Base-by-base conservation (phyloP, 1,140 invertebrate species). In the Papilio aristodemus region DNA sequence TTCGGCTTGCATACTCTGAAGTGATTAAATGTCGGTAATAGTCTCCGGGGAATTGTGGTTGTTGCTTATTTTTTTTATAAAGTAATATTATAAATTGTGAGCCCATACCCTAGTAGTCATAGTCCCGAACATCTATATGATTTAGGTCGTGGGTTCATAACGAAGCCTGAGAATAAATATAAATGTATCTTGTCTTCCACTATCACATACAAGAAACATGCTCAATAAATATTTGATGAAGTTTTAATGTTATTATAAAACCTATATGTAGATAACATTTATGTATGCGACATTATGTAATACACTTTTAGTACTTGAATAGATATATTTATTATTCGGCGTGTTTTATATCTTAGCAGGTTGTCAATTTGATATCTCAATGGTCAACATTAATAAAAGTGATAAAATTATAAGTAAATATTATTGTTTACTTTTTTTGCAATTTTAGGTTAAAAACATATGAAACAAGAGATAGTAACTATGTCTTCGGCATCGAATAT, bases 1-100 rank as follows among this genome's bases (percentile, higher is more conserved):
- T 87, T 87, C 74, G 73, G 75, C 76, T 79, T 81, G 84, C 83
- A 89, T 90, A 87, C 88, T 90, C 81, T 83, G 85, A 82, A 83
- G 84, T 88, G 85, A 89, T 91, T 91, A 91, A 91, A 89, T 80
- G 84, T 25, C 17, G 46, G 46, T 54, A 54, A 54, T 54, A 54
- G 46, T 54, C 46, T 54, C 46, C 10, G 46, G 46, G 19, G 46
- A 3, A 54, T 13, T 54, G 22, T 22, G 46, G 17, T 50, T 50
- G 19, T 50, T 50, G 19, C 17, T 19, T 50, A 10, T 50, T 22
- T 50, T 50, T 19, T 13, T n/a, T n/a, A n/a, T n/a, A n/a, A 50
- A 22, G 46, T 50, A 50, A 50, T 50, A 50, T 50, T 50, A 22
- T 8, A 50, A 22, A 4, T 19, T 19, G 6, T n/a, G 17, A 22